Percentiles rank a stretch among this genome's conserved stretches.
These are phyloP conservation scores for Scotopteryx bipunctaria DNA, from an alignment of 2,888 invertebrate species.

Conservation along the genomic window DNA sequence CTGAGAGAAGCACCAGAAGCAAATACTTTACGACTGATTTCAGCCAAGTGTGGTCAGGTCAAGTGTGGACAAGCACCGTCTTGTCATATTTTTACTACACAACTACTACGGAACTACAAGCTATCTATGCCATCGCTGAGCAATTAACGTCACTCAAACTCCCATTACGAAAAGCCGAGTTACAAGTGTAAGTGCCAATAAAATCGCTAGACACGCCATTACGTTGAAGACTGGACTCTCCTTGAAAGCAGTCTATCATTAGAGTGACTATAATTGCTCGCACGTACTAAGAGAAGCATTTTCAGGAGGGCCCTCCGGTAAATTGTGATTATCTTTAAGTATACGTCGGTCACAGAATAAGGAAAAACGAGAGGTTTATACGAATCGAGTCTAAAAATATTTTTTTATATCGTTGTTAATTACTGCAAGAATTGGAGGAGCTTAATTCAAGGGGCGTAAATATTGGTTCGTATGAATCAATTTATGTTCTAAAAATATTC, in stretches of 20 bases:
- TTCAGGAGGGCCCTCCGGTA: slow-evolving; percentile 66
- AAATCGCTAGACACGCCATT: slow-evolving; percentile 55
- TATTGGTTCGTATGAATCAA: no score
- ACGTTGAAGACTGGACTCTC: slow-evolving; percentile 44
- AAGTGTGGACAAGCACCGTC: no score
- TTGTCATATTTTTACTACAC: no score
- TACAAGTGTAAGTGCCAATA: slow-evolving; percentile 48
- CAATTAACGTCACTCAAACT: slow-evolving; percentile 44
- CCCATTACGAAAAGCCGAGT: slow-evolving; percentile 38
- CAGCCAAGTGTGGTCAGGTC: no score
- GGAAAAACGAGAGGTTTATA: not conserved
- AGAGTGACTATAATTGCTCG: slow-evolving; percentile 66
- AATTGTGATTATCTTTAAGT: slow-evolving; percentile 83
- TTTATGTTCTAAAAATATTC: no score
- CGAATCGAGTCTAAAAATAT: not conserved
- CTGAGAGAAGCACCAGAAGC: no score
- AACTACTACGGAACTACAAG: not conserved
- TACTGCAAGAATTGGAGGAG: no score
- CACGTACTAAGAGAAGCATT: slow-evolving; percentile 67
- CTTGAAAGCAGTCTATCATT: slow-evolving; percentile 59
- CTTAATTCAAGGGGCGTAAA: no score
- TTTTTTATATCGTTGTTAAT: no score
- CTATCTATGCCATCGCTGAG: slow-evolving; percentile 11
- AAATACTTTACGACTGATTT: no score
- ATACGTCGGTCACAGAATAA: slow-evolving; percentile 47